Percentiles rank a stretch among this genome's conserved stretches.
These are phyloP conservation scores for Oxyteleia sp. DNA, from an alignment of 2,888 invertebrate species.

Conservation along the genomic window DNA sequence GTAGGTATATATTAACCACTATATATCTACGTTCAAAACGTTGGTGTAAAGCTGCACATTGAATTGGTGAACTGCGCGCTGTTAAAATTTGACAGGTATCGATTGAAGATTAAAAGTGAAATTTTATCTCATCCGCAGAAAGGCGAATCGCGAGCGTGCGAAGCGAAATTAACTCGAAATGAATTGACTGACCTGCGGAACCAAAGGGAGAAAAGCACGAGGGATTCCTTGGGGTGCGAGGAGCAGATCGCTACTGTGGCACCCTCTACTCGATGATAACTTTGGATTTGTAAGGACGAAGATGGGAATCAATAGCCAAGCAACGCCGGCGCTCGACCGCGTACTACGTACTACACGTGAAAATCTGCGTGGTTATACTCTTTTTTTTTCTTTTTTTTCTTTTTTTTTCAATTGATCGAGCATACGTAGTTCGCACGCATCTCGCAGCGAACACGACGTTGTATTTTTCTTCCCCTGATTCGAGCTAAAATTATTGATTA, in stretches of 20 bases:
- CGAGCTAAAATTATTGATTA: constrained; percentile 20
- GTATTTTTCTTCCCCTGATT: neutral
- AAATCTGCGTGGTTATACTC: constrained; percentile 73
- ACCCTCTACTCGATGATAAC: constrained; percentile 84
- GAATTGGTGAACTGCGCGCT: constrained; percentile 37
- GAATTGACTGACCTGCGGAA: constrained; percentile 83
- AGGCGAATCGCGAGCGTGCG: neutral
- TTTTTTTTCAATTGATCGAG: constrained; percentile 30
- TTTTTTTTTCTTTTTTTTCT: too few relatives aligned
- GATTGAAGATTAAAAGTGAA: constrained; percentile 12
- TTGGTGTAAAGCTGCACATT: constrained; percentile 29
- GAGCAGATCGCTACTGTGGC: constrained; percentile 85
- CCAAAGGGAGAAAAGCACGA: constrained; percentile 80
- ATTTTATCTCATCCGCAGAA: neutral
- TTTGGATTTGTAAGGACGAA: constrained; percentile 82
- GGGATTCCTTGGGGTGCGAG: constrained; percentile 84
- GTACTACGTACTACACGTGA: constrained; percentile 66
- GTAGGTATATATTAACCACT: neutral
- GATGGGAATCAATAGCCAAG: constrained; percentile 85
- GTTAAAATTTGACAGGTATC: constrained; percentile 26
- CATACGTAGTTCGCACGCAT: neutral
- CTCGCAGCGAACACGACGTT: too few relatives aligned
- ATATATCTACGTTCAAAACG: constrained; percentile 38
- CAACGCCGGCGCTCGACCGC: constrained; percentile 74
- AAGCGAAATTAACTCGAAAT: constrained; percentile 16